A percentile compares a stretch with the other conserved stretches of the same genome.
These are phyloP conservation scores for Drosophila eohydei DNA, from an alignment of 2,888 invertebrate species.

Conservation along the genomic window DNA sequence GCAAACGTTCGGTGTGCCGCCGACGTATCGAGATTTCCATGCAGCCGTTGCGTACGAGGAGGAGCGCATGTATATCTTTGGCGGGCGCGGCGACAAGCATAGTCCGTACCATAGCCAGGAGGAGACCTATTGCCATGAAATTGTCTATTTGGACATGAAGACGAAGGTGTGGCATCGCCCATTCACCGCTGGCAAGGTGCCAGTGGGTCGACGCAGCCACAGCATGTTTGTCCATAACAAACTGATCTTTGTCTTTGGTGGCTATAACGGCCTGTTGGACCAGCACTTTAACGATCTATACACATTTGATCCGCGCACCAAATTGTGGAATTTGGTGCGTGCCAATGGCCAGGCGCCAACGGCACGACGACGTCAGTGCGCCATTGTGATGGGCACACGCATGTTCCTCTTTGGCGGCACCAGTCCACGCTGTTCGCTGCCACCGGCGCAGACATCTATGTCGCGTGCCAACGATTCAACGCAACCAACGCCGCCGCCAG, in stretches of 20 bases:
- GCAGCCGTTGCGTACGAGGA: slow-evolving; percentile 90
- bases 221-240: slow-evolving; percentile 93
- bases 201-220: slow-evolving; percentile 94
- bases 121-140: slow-evolving; percentile 91
- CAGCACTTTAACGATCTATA: slow-evolving; percentile 94
- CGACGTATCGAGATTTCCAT: slow-evolving; percentile 94
- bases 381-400: slow-evolving; percentile 89
- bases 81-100: slow-evolving; percentile 92
- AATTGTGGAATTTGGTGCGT: slow-evolving; percentile 87
- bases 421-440: slow-evolving; percentile 87
- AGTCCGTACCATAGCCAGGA: slow-evolving; percentile 88
- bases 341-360: slow-evolving; percentile 88
- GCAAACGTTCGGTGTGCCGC: slow-evolving; percentile 88
- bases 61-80: slow-evolving; percentile 94
- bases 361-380: slow-evolving; percentile 91
- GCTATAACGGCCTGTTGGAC: slow-evolving; percentile 91
- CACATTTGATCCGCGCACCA: slow-evolving; percentile 88
- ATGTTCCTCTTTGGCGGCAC: slow-evolving; percentile 96
- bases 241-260: slow-evolving; percentile 95
- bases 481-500: background rate
- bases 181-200: slow-evolving; percentile 88
- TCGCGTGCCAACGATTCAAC: slow-evolving; percentile 19
- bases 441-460: background rate
- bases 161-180: slow-evolving; percentile 89
- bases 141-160: slow-evolving; percentile 91